These are phyloP conservation scores for Pseudococcus jackbeardsleyi DNA, from an alignment of 2,888 invertebrate species.

Conservation along the genomic window DNA sequence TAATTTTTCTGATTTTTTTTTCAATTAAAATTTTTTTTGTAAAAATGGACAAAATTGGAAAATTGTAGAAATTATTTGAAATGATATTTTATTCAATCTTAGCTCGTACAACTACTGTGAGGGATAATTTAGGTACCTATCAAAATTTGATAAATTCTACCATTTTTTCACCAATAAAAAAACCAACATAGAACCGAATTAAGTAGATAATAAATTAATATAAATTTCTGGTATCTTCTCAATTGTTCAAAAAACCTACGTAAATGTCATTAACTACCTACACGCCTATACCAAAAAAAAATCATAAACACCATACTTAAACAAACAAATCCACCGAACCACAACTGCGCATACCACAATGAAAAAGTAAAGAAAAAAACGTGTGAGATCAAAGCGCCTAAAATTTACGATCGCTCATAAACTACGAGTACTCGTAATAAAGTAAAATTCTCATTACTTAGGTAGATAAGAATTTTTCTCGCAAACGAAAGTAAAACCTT, in stretches of 20 bases:
- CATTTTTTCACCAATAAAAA: neutral
- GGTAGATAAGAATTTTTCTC: neutral
- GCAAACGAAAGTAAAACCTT: slow-evolving; percentile 22
- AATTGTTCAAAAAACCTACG: neutral
- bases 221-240: slow-evolving; percentile 8
- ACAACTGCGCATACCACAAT: neutral
- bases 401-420: slow-evolving; percentile 7
- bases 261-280: neutral
- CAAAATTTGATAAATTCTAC: too few relatives aligned
- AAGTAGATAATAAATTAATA: neutral
- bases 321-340: slow-evolving; percentile 7
- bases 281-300: neutral
- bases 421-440: neutral
- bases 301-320: neutral
- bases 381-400: neutral
- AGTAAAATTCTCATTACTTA: neutral
- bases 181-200: too few relatives aligned
- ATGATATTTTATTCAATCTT: too few relatives aligned
- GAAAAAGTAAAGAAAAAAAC: neutral
- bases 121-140: too few relatives aligned
- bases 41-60: too few relatives aligned
- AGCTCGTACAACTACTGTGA: too few relatives aligned
- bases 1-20: too few relatives aligned
- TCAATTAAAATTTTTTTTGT: too few relatives aligned
- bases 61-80: too few relatives aligned